These are phyloP conservation scores for Hirundo rustica DNA, from an alignment of 2,797 vertebrate species.

Conservation along the genomic window DNA sequence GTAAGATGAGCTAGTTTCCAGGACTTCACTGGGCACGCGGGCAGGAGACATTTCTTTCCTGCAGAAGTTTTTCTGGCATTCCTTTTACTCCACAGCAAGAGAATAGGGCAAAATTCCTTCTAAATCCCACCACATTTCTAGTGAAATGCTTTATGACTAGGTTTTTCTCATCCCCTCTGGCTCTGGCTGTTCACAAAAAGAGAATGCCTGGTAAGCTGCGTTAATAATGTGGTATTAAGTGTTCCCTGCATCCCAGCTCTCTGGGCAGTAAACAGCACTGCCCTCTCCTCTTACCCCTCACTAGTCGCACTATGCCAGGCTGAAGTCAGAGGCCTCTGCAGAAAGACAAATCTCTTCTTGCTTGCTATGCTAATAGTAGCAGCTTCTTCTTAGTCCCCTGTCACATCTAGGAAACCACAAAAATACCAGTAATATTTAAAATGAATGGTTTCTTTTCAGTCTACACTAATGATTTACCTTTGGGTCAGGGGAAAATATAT, in stretches of 20 bases:
- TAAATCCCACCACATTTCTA: conserved; percentile 32
- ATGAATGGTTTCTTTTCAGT: background rate
- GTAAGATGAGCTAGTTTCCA: background rate
- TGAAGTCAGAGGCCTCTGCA: conserved; percentile 9
- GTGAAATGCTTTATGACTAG: conserved; percentile 25
- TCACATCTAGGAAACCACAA: background rate
- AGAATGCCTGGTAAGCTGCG: conserved; percentile 60
- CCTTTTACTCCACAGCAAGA: background rate
- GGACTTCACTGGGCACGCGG: background rate
- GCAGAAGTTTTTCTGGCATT: background rate
- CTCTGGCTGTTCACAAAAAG: conserved; percentile 54
- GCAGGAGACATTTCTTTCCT: background rate
- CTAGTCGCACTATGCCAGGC: background rate
- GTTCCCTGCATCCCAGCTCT: conserved; percentile 41
- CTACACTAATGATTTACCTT: background rate
- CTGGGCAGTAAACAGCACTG: conserved; percentile 39
- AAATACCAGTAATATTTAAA: background rate
- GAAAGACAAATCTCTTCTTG: conserved; percentile 3
- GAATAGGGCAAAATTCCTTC: conserved; percentile 40
- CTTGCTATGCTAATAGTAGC: background rate
- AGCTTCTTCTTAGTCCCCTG: background rate
- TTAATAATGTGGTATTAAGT: conserved; percentile 71
- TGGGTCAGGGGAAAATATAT: background rate
- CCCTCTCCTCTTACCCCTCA: background rate
- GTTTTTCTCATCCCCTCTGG: conserved; percentile 56